Conservation (phyloP, 1,140 invertebrate species). For the Monomorium pharaonis region DNA sequence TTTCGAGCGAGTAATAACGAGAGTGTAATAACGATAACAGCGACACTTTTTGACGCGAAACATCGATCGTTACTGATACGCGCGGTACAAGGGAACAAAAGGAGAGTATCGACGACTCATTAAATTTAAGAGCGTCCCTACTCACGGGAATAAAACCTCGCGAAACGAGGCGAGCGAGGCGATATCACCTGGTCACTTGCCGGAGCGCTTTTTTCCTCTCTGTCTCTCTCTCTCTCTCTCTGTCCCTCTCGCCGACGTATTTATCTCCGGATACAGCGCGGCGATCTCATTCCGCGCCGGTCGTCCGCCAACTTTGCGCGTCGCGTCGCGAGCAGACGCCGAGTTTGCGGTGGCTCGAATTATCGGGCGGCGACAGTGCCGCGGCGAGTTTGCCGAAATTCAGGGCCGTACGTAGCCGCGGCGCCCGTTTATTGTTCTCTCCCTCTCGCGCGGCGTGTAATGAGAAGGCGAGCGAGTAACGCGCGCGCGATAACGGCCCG, state of each 20-base stretch:
- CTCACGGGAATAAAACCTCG: conserved; percentile 29
- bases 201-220: conserved; percentile 18
- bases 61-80: neutral
- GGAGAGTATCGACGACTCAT: conserved; percentile 13
- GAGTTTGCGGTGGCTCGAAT: conserved; percentile 72
- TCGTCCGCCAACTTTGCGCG: conserved; percentile 67
- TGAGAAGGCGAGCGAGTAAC: neutral
- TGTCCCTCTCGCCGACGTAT: conserved; percentile 9
- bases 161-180: conserved; percentile 29
- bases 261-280: conserved; percentile 63
- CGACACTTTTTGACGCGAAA: neutral
- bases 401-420: conserved; percentile 64
- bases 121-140: conserved; percentile 41
- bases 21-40: neutral
- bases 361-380: conserved; percentile 72
- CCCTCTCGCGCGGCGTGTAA: neutral
- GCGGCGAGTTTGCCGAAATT: conserved; percentile 70
- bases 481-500: conserved; percentile 24
- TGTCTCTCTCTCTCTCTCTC: neutral
- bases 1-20: neutral
- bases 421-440: neutral
- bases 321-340: conserved; percentile 68
- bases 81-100: neutral
- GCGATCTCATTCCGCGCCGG: conserved; percentile 61
- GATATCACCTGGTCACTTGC: conserved; percentile 49